phyloP scores from a whole-genome alignment of 2,888 invertebrate genomes.

The Xylota segnis region DNA sequence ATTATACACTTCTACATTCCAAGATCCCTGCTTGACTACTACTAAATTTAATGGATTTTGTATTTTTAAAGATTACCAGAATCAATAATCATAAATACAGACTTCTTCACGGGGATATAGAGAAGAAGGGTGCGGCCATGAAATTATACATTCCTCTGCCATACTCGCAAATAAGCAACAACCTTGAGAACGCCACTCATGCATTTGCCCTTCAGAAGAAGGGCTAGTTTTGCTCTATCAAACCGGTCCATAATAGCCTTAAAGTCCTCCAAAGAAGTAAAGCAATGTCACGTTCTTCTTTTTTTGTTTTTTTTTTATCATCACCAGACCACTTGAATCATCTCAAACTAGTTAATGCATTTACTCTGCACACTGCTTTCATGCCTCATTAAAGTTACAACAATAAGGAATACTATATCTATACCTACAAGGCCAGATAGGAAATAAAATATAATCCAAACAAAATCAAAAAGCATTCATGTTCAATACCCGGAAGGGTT shows the following conservation, averaged over 20 bases:
- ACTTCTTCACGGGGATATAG: not conserved
- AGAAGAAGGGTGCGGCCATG: not conserved
- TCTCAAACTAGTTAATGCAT: conserved; percentile 49
- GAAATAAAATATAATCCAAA: conserved; percentile 34
- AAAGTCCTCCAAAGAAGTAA: conserved; percentile 5
- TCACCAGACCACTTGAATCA: not conserved
- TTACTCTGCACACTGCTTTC: not conserved
- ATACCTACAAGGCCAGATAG: conserved; percentile 40
- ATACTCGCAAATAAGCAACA: conserved; percentile 4
- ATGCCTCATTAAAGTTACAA: conserved; percentile 14
- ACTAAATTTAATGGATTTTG: not conserved
- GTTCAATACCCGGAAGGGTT: conserved; percentile 50
- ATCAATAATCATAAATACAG: not conserved
- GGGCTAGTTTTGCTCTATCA: conserved; percentile 8
- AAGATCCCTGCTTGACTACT: not conserved
- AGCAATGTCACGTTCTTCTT: conserved; percentile 18
- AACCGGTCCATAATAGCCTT: conserved; percentile 25
- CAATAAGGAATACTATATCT: conserved; percentile 13
- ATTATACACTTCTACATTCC: not conserved
- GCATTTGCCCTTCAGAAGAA: not conserved
- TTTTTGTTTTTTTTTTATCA: not conserved
- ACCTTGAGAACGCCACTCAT: conserved; percentile 10
- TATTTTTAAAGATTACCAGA: not conserved
- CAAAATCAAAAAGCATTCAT: conserved; percentile 18
- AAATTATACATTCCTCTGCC: not conserved